Base-by-base conservation (phyloP, 2,888 invertebrate species). In the Nineta flava region DNA sequence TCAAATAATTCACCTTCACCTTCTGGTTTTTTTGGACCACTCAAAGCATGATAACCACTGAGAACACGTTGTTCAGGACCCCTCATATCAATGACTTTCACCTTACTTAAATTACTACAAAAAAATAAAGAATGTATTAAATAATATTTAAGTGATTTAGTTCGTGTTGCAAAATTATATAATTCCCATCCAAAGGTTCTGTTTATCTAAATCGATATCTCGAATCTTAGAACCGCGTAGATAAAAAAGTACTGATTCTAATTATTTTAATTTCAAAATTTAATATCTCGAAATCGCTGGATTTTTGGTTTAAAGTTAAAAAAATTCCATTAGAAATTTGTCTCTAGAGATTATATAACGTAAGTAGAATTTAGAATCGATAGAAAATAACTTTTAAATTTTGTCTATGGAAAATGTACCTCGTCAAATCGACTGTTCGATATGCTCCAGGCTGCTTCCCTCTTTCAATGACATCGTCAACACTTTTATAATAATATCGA, bases 71-170 rank as follows among this genome's bases (percentile, higher is more conserved):
- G 86, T 66, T 97, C 92, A 0, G 87, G 90, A 0, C 97, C 97
- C 7, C 97, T 97, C 93, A 99, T 92, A 67, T 99, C 99, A 55
- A 99, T 97, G 10, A 99, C 96, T 57, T 96, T 96, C 41, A 94
- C 93, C 66, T 88, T 88, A 32, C 83, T 79, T 47, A 91, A 67
- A 58, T 85, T 82, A 60, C 72, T 76, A 54, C 55, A 57, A 58
- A 13, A 15, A 19, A 21, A 19, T 3, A 17, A 43, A 15, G 19
- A 44, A 19, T 26, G 19, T 9, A 47, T 15, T n/a, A 41, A n/a
- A n/a, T n/a, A n/a, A n/a, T n/a, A 3, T 40, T 41, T 41, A 17
- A 3, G 2, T 41, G 2, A 17, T 21, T 9, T 17, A 12, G 10
- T 10, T n/a, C n/a, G n/a, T n/a, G n/a, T n/a, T n/a, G n/a, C 26